Base-by-base conservation (phyloP, 2,797 vertebrate species). In the Mycteria americana region DNA sequence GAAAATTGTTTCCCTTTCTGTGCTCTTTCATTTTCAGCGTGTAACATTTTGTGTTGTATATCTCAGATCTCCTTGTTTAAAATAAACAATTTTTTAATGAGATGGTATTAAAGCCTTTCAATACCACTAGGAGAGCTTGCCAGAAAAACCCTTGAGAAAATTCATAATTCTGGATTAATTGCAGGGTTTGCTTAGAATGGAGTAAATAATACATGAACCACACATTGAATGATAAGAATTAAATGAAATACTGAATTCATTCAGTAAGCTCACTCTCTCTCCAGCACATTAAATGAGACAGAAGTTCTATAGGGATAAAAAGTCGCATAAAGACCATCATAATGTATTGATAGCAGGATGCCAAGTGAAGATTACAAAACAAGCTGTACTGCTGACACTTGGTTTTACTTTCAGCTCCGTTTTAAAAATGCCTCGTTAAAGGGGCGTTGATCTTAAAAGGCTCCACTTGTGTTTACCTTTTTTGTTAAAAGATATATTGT, bases 141-240 rank as follows among this genome's bases (percentile, higher is more conserved):
- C 92, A 96, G 91, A 54, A 67, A 92, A 96, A 77, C 89, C 81
- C 95, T 93, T 95, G 78, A 96, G 95, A 92, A 95, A 94, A 93
- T 94, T 85, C 31, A 7, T 94, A 67, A 89, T 94, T 96, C 68
- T 10, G 33, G 84, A 89, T 96, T 96, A 96, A 96, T 96, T 95
- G 87, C 64, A 77, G 89, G 81, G 75, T 91, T 97, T 87, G 72
- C 70, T 85, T 72, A 74, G 78, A 93, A 91, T 63, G 43, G 31
- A 80, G 88, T 96, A 89, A 95, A 92, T 95, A 91, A 85, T 92
- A 82, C n/a, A 87, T 60, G 59, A 91, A 80, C 77, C 23, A 56
- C 51, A 45, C 30, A 73, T 22, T 85, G 74, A 92, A 76, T 63
- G 5, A 73, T 70, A 59, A 89, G 67, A 89, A 70, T 85, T 78